Conservation (phyloP, 2,888 invertebrate species). For the Trachelus troglodyta region DNA sequence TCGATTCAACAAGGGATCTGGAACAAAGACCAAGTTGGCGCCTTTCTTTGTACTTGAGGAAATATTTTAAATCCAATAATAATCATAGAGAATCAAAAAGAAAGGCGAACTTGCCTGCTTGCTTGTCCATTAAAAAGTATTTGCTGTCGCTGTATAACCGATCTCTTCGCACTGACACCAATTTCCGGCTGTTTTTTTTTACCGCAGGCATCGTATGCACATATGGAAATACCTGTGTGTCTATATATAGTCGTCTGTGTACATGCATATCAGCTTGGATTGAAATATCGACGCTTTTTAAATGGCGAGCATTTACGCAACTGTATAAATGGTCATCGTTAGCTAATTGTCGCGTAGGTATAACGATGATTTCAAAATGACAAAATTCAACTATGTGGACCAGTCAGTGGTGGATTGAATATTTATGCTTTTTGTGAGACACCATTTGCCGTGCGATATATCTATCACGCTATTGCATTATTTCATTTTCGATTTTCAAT, state of each 20-base stretch:
- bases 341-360: not conserved
- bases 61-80: not conserved
- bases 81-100: not conserved
- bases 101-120: not conserved
- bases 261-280: not conserved
- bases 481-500: not conserved
- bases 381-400: not conserved
- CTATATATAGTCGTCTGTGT: not conserved
- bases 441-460: not conserved
- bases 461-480: not conserved
- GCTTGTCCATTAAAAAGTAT: not conserved
- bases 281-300: not conserved
- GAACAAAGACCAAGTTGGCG: not conserved
- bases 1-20: not conserved
- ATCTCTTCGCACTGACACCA: not conserved
- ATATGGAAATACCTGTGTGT: not conserved
- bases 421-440: not conserved
- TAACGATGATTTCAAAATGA: not conserved
- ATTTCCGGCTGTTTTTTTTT: not conserved
- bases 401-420: not conserved
- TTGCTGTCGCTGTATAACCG: not conserved
- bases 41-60: not conserved
- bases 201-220: not conserved
- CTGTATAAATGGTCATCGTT: not conserved
- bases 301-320: not conserved